These are phyloP conservation scores for Leiothrix lutea DNA, from an alignment of 2,113 vertebrate species.

Conservation along the genomic window DNA sequence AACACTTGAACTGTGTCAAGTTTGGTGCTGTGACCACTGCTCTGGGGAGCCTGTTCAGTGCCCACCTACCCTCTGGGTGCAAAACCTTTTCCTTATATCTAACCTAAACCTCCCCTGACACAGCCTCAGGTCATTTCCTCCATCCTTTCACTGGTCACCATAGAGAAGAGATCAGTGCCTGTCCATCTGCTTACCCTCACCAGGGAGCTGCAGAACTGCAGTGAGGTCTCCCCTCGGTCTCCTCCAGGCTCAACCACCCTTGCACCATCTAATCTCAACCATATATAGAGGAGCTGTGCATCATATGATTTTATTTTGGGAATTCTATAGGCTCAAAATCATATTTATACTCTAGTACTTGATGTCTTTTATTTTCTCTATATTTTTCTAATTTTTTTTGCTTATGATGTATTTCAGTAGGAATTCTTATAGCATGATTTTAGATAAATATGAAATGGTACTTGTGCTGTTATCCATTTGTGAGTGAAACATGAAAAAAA, in stretches of 20 bases:
- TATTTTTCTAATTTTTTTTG: background rate
- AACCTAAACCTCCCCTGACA: background rate
- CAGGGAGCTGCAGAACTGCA: background rate
- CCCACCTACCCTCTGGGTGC: rapidly evolving
- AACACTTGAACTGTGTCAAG: background rate
- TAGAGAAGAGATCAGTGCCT: background rate
- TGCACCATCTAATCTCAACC: background rate
- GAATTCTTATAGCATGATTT: background rate
- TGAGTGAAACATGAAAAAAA: constrained; percentile 23
- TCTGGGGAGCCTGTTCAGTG: background rate
- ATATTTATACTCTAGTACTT: background rate
- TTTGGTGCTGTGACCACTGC: background rate
- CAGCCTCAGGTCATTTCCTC: background rate
- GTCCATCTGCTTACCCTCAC: rapidly evolving
- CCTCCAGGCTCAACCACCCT: background rate
- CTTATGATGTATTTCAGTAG: background rate
- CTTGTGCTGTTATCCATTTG: background rate
- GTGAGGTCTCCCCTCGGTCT: background rate
- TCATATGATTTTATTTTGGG: background rate
- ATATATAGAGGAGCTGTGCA: background rate
- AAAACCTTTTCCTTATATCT: background rate
- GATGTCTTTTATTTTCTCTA: background rate
- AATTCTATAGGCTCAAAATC: background rate
- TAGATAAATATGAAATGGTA: background rate
- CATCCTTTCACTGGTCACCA: background rate